These are phyloP conservation scores for Protobothrops flavoviridis DNA, from an alignment of 2,113 vertebrate genomes.

Conservation along the genomic window DNA sequence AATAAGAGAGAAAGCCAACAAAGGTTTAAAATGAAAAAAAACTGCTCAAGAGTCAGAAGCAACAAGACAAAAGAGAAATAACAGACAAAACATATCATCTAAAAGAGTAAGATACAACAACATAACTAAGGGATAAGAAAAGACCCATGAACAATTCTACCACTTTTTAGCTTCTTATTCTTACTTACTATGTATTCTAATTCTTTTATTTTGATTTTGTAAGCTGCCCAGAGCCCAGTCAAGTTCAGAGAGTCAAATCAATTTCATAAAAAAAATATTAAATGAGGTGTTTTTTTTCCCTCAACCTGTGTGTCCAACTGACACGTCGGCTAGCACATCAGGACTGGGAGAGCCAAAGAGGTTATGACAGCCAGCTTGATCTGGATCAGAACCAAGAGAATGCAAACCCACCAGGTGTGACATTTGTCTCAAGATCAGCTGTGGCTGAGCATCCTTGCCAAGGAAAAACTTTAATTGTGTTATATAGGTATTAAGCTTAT, in stretches of 20 bases:
- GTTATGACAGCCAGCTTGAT: neutral
- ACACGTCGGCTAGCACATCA: neutral
- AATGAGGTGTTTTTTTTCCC: neutral
- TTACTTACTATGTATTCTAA: neutral
- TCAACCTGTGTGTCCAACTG: neutral
- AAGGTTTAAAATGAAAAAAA: neutral
- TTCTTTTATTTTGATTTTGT: neutral
- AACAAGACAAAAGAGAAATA: neutral
- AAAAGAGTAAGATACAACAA: neutral
- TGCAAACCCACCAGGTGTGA: neutral
- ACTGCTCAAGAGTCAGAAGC: neutral
- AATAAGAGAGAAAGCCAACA: neutral
- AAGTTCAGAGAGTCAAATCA: neutral
- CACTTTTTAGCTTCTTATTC: neutral
- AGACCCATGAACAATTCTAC: neutral
- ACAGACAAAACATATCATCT: neutral
- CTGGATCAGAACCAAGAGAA: neutral
- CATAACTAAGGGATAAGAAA: neutral
- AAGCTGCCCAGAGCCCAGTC: neutral
- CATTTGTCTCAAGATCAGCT: neutral
- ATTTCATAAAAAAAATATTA: neutral
- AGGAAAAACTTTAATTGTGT: neutral
- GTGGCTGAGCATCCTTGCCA: neutral
- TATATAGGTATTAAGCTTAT: neutral
- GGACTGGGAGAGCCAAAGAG: neutral